A percentile compares a stretch with the other conserved stretches of the same genome.
phyloP scores from a whole-genome alignment of 2,113 vertebrate species.

The Atlantisia rogersi region DNA sequence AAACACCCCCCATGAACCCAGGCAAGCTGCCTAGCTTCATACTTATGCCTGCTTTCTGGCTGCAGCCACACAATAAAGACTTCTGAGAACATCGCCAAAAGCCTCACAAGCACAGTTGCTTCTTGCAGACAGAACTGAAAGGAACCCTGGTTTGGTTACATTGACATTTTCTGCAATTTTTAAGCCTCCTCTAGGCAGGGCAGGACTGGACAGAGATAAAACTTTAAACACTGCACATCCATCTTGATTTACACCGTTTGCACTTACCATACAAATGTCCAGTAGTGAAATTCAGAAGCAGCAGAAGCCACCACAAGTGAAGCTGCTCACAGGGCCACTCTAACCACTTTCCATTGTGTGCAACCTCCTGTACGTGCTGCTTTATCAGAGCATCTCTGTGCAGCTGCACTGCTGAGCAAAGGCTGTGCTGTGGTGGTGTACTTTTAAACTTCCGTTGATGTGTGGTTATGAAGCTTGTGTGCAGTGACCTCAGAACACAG shows the following conservation, averaged over 20 bases:
- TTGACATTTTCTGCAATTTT: background rate
- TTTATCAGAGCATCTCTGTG: background rate
- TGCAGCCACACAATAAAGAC: background rate
- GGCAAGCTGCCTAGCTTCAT: background rate
- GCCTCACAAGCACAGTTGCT: background rate
- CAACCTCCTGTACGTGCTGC: background rate
- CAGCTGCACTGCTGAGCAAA: background rate
- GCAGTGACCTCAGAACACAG: background rate
- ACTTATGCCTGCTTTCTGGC: background rate
- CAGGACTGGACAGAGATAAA: background rate
- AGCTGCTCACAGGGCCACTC: background rate
- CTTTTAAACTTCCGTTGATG: background rate
- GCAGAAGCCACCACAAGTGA: background rate
- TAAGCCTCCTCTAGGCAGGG: background rate
- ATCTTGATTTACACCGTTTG: background rate
- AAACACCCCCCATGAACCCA: background rate
- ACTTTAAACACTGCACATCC: background rate
- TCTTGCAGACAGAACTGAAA: background rate
- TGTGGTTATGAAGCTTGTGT: background rate
- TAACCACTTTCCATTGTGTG: background rate
- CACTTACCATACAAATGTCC: background rate
- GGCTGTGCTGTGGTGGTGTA: background rate
- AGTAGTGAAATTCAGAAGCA: background rate
- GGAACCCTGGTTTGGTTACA: constrained; percentile 7
- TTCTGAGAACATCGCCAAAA: background rate